phyloP scores from a whole-genome alignment of 2,888 invertebrate genomes.

The Blomia tropicalis region DNA sequence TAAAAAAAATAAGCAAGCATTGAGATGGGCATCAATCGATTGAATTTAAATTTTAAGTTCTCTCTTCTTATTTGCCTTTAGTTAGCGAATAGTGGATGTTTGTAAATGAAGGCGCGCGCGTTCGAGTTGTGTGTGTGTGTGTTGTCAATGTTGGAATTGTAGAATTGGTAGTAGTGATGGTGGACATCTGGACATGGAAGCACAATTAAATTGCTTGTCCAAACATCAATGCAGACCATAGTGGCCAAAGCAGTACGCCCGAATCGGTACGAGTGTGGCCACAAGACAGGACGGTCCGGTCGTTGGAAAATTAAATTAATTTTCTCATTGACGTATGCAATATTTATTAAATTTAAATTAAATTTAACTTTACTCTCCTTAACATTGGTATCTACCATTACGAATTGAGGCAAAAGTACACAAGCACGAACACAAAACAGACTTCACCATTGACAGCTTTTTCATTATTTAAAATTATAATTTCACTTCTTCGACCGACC shows the following conservation, averaged over 20 bases:
- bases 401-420: background rate
- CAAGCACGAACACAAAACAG: background rate
- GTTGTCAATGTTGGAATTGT: background rate
- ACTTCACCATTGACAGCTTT: background rate
- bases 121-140: too few relatives aligned
- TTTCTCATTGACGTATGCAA: constrained; percentile 4
- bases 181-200: constrained; percentile 11
- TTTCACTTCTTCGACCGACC: too few relatives aligned
- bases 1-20: too few relatives aligned
- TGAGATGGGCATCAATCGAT: constrained; percentile 5
- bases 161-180: background rate
- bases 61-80: background rate
- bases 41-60: constrained; percentile 6
- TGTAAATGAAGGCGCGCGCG: constrained; percentile 15
- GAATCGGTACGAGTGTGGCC: too few relatives aligned
- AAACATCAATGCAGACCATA: background rate
- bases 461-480: constrained; percentile 11
- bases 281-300: background rate
- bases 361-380: background rate
- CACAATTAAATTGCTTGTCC: constrained; percentile 8
- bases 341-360: constrained; percentile 3
- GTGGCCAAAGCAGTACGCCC: background rate
- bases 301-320: constrained; percentile 11
- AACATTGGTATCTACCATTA: too few relatives aligned
- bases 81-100: background rate